phyloP scores from a whole-genome alignment of 1,140 invertebrate genomes.

The Anadara kagoshimensis region DNA sequence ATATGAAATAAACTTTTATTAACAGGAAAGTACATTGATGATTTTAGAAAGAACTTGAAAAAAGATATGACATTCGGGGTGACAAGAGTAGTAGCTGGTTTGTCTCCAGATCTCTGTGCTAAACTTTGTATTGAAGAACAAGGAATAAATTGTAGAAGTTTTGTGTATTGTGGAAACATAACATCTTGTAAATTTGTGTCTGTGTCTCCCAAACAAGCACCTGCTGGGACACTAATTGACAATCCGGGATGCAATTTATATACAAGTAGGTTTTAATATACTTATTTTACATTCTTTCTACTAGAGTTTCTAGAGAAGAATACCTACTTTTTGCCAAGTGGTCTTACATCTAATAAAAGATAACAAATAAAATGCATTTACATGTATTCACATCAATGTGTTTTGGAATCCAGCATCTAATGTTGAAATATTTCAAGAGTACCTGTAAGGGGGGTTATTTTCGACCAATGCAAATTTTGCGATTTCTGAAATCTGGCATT shows the following conservation, averaged over 20 bases:
- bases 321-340: no score
- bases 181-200: conserved; percentile 21
- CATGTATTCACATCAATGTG: no score
- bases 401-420: no score
- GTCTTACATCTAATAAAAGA: no score
- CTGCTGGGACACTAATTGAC: conserved; percentile 2
- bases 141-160: conserved; percentile 17
- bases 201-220: conserved; percentile 13
- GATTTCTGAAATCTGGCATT: no score
- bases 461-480: no score
- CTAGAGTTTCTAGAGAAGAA: no score
- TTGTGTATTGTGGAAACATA: conserved; percentile 32
- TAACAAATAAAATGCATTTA: no score
- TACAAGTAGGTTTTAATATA: conserved; percentile 25
- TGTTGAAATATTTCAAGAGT: no score
- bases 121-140: conserved; percentile 36
- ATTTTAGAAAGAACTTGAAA: conserved; percentile 19
- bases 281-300: no score
- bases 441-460: no score
- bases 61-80: conserved; percentile 32
- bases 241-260: conserved; percentile 37
- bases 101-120: conserved; percentile 40
- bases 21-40: conserved; percentile 35
- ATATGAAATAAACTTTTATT: not conserved
- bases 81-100: conserved; percentile 11